Base-by-base conservation (phyloP, 2,797 vertebrate species). In the Karalla daura region DNA sequence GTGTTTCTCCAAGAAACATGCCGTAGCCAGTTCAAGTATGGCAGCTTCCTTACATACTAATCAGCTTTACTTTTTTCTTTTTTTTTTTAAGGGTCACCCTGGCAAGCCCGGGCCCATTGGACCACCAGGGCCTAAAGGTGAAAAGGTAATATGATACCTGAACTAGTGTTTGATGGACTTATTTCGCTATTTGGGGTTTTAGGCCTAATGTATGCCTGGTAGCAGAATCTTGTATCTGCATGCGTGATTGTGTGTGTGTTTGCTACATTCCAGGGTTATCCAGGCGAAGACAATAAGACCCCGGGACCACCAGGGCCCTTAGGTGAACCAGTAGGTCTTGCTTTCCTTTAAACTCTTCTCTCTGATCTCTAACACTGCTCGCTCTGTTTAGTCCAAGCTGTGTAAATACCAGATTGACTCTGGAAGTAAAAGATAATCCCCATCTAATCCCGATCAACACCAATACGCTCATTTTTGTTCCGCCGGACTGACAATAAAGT, bases 301-400 rank as follows among this genome's bases (percentile, higher is more conserved):
- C 90, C 92, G 45, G 98, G 97, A 96, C 92, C 86, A 44, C 94
- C 95, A 84, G 98, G 98, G 93, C 94, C 96, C 94, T 96, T 95
- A 98, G 98, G 98, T 98, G 97, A 99, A 98, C 96, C 98, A 98
- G 98, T 98, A 99, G 96, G 97, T 99, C 93, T 96, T 96, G 96
- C 92, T 94, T 96, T 95, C 92, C 84, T 92, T 92, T 84, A 85
- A 92, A 89, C 81, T 92, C 76, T 81, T 77, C 62, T 74, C 83
- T 63, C 76, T 76, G 45, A 49, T 74, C 70, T 33, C 45, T 51
- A 55, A 55, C 39, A 54, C 40, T 46, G 24, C 20, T 58, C 5
- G 23, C 76, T 76, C 53, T 73, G 14, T 67, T 73, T 36, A 53
- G 12, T 46, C 47, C 32, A 47, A 65, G 23, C 25, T 1, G 13